Evolutionary conservation across 2,888 invertebrate species (phyloP).

Genomic region (Conus canariensis): DNA sequence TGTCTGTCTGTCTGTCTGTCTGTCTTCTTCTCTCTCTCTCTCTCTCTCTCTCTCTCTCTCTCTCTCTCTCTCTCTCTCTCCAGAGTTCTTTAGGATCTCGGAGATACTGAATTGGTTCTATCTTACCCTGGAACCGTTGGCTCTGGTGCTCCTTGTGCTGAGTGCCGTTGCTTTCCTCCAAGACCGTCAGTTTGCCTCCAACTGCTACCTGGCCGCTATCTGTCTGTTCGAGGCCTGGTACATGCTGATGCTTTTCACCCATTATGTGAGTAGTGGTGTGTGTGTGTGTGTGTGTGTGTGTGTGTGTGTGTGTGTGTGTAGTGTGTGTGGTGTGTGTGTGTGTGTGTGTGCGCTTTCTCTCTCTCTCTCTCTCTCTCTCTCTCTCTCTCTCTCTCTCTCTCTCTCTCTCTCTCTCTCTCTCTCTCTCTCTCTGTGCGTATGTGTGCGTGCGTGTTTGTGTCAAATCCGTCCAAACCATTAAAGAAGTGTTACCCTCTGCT

Average conservation of each 20-base stretch:
- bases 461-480: no score
- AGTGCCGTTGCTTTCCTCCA: conserved; percentile 19
- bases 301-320: not conserved
- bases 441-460: not conserved
- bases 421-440: not conserved
- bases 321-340: not conserved
- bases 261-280: conserved; percentile 17
- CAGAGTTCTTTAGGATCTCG: not conserved
- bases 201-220: conserved; percentile 28
- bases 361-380: not conserved
- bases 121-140: not conserved
- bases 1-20: not conserved
- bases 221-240: conserved; percentile 35
- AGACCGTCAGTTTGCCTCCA: conserved; percentile 15
- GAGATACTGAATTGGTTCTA: not conserved
- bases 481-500: no score
- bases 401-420: conserved; percentile 9
- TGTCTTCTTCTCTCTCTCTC: not conserved
- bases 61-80: not conserved
- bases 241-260: conserved; percentile 17
- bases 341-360: not conserved
- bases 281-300: not conserved
- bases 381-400: conserved; percentile 8
- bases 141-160: not conserved
- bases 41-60: not conserved